phyloP scores from a whole-genome alignment of 2,797 vertebrate genomes.

The Streptopelia turtur region DNA sequence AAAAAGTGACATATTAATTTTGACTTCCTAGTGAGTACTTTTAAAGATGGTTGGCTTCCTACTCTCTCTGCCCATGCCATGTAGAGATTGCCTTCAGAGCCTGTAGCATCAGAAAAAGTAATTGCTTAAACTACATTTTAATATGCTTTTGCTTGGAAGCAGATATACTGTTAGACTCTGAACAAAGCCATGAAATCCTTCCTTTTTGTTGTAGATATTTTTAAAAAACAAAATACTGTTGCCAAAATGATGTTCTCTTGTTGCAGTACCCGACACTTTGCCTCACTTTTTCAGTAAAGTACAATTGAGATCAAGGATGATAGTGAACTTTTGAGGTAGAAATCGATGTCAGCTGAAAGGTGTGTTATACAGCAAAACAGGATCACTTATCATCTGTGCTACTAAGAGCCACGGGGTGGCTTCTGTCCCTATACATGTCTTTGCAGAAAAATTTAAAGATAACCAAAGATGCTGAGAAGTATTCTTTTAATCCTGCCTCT shows the following conservation, averaged over 20 bases:
- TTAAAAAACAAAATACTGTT: neutral
- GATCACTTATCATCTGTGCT: constrained; percentile 10
- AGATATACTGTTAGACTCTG: neutral
- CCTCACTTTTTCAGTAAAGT: neutral
- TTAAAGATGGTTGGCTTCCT: neutral
- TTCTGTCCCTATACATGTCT: neutral
- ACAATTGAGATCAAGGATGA: neutral
- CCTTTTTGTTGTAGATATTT: neutral
- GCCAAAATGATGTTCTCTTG: neutral
- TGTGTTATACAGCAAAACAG: constrained; percentile 4
- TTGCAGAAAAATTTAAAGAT: constrained; percentile 30
- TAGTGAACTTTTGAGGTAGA: neutral
- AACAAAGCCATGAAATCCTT: neutral
- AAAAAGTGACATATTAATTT: neutral
- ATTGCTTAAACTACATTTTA: neutral
- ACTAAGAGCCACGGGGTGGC: neutral
- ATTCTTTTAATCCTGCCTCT: constrained; percentile 31
- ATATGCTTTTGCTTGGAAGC: neutral
- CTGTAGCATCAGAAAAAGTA: neutral
- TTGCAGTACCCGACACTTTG: neutral
- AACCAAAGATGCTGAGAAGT: neutral
- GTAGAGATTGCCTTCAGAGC: neutral
- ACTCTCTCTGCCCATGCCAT: neutral
- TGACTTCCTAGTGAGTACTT: constrained; percentile 6
- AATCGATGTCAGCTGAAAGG: constrained; percentile 18